Conservation (phyloP, 2,113 vertebrate genomes). For the Paralichthys olivaceus region DNA sequence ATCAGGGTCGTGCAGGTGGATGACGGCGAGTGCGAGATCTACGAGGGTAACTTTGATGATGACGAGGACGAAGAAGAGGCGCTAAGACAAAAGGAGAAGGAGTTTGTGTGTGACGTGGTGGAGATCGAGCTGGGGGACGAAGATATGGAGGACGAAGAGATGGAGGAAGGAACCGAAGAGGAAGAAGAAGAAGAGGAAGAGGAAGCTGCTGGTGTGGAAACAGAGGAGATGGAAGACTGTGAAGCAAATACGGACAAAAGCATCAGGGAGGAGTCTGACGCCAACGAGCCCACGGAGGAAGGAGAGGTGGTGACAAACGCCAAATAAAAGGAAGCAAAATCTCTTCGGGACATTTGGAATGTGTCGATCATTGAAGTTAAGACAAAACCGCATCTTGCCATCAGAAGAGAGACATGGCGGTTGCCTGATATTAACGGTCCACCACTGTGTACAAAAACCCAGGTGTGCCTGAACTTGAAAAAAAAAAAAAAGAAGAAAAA, state of each 20-base stretch:
- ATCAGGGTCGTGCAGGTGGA: conserved; percentile 83
- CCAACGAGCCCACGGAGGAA: conserved; percentile 41
- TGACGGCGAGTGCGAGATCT: conserved; percentile 79
- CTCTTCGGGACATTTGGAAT: conserved; percentile 17
- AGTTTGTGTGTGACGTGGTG: conserved; percentile 69
- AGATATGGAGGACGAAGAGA: conserved; percentile 57
- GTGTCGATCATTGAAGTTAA: conserved; percentile 6
- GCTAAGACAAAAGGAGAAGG: conserved; percentile 19
- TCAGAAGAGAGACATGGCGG: conserved; percentile 66
- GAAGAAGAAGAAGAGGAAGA: conserved; percentile 67
- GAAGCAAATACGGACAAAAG: conserved; percentile 51
- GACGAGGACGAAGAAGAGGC: conserved; percentile 30
- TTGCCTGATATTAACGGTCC: conserved; percentile 91
- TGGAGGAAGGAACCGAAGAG: conserved; percentile 67
- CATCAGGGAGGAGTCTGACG: conserved; percentile 53
- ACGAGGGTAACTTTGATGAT: conserved; percentile 74
- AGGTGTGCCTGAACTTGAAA: conserved; percentile 98
- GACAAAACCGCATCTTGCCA: conserved; percentile 55
- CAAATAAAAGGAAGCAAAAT: conserved; percentile 51
- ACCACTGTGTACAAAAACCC: conserved; percentile 98
- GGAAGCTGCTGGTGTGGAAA: conserved; percentile 41
- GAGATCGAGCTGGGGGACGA: conserved; percentile 80
- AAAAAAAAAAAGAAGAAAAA: conserved; percentile 37
- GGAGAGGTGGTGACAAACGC: conserved; percentile 26
- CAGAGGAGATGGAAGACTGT: conserved; percentile 45